Percentiles rank a stretch among this genome's conserved stretches.
Evolutionary conservation across 2,113 vertebrate species (phyloP).

Genomic region (Crotalus viridis): DNA sequence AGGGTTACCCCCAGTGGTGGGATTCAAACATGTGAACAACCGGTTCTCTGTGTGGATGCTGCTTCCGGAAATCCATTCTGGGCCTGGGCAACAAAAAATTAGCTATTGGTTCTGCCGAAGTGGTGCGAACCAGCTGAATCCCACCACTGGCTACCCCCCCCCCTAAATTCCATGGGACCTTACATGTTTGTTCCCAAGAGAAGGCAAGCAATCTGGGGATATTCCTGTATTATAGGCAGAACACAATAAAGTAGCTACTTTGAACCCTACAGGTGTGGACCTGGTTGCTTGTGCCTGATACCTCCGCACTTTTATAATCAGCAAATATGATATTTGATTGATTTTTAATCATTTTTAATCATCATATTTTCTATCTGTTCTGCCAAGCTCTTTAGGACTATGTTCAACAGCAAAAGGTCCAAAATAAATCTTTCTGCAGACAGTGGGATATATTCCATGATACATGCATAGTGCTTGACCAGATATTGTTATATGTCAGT

Average conservation of each 20-base stretch:
- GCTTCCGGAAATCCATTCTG: no score
- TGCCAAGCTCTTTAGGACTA: background rate
- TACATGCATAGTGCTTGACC: background rate
- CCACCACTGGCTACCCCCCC: background rate
- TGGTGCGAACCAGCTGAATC: no score
- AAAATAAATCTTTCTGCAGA: background rate
- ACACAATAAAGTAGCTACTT: background rate
- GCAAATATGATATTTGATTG: background rate
- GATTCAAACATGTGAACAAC: no score
- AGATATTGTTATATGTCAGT: background rate
- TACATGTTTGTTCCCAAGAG: background rate
- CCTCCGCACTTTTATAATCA: background rate
- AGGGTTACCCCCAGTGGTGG: background rate
- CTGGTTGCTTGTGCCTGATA: background rate
- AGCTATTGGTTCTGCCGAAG: no score
- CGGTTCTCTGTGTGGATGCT: no score
- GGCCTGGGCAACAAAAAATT: no score
- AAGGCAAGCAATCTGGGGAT: background rate
- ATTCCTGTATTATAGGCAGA: background rate
- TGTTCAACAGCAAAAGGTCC: background rate
- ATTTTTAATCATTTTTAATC: background rate
- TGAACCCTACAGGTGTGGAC: background rate
- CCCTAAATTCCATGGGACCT: background rate
- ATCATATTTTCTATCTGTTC: background rate
- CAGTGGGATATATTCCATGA: background rate